Evolutionary conservation across 2,888 invertebrate species (phyloP), one percentile per base, ranked within the genome.

Genomic region (Plebejus anna): DNA sequence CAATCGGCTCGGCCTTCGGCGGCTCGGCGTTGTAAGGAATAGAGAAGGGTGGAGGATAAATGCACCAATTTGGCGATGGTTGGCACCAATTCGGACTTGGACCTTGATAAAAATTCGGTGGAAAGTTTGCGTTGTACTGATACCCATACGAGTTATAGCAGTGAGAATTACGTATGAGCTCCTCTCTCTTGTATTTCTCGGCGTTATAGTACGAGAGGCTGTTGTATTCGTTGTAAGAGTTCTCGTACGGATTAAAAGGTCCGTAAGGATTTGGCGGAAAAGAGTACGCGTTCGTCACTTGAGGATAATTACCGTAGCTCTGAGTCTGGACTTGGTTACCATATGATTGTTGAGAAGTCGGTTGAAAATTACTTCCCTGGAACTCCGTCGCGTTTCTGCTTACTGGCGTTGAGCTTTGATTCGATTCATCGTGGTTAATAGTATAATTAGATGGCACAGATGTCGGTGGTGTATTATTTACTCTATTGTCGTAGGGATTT

Each of bases 1-100:
- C 97, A 66, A 97, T 95, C 0, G 97, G 96, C 82, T 97, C 97
- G 0, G 96, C 95, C 84, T 96, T 96, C 0, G 96, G 96, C 11
- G 95, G 93, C 80, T 94, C 94, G 1, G 94, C 93, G 70, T 94
- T 94, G 79, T 94, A 94, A 0, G 94, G 94, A 76, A 94, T 92
- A 36, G 94, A 90, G 80, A 94, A 94, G 2, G 94, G 92, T 61
- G 94, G 95, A 59, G 94, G 95, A 82, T 95, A 95, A 82, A 95
- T 86, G 82, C 95, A 95, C 95, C 95, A 95, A 83, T 95, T 96
- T 9, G 95, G 94, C 51, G 95, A 94, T 4, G 95, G 93, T 81
- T 94, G 94, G 81, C 94, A 94, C 94, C 94, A 93, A 82, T 93
- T 92, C 0, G 94, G 87, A 82, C 85, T 91, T 11, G 94, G 86